phyloP scores from a whole-genome alignment of 2,797 vertebrate genomes.

The Mus caroli region DNA sequence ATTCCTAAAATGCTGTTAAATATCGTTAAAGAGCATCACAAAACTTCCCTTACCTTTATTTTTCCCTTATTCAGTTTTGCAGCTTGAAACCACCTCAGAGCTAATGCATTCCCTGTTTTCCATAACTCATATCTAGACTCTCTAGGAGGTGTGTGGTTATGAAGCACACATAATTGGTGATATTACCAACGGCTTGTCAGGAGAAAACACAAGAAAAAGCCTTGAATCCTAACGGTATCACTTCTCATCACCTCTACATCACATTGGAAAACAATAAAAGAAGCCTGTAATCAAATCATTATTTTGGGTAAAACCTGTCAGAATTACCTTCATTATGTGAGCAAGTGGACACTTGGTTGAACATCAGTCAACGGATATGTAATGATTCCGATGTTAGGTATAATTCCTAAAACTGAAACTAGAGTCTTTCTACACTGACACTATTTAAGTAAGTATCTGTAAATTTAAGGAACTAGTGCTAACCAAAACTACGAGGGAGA shows the following conservation, averaged over 20 bases:
- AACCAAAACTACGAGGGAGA: background rate
- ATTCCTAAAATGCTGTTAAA: constrained; percentile 56
- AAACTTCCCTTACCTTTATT: constrained; percentile 29
- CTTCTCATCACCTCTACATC: constrained; percentile 32
- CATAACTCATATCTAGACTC: constrained; percentile 45
- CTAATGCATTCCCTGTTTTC: background rate
- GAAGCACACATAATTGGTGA: constrained; percentile 14
- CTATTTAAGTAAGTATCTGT: background rate
- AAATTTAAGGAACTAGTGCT: background rate
- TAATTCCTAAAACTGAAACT: constrained; percentile 32
- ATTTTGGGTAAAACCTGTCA: constrained; percentile 34
- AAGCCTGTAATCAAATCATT: background rate
- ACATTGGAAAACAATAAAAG: constrained; percentile 35
- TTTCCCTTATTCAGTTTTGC: background rate
- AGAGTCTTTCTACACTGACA: background rate
- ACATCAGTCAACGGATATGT: background rate
- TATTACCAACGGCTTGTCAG: constrained; percentile 19
- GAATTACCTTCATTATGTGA: background rate
- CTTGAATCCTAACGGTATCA: constrained; percentile 20
- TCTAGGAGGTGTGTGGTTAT: background rate
- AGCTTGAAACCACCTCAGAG: constrained; percentile 36
- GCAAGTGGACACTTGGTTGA: background rate
- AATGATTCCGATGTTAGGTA: constrained; percentile 25
- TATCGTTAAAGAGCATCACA: constrained; percentile 66
- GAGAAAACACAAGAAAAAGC: background rate